These are phyloP conservation scores for Nesogale talazaci DNA, from an alignment of 2,113 vertebrate species.

Conservation along the genomic window DNA sequence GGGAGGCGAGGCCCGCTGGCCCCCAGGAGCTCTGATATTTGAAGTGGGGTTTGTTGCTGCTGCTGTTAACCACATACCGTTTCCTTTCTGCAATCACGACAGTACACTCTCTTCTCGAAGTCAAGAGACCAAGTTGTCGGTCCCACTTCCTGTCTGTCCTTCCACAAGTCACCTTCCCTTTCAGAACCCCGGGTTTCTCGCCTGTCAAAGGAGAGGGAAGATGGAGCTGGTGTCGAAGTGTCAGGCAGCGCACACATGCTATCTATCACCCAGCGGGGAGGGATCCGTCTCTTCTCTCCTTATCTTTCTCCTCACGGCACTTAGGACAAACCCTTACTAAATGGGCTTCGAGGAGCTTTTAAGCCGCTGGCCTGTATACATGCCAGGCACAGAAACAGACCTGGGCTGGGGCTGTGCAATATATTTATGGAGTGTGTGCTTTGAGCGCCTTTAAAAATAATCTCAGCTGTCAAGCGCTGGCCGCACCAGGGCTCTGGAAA, in stretches of 20 bases:
- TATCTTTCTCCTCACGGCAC: constrained; percentile 2
- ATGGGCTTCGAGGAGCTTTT: constrained; percentile 50
- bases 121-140: neutral
- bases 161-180: neutral
- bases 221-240: neutral
- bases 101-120: constrained; percentile 18
- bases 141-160: neutral
- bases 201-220: neutral
- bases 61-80: neutral
- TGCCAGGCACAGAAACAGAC: neutral
- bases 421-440: constrained; percentile 30
- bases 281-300: neutral
- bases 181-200: constrained; percentile 3
- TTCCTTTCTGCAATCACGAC: constrained; percentile 10
- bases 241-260: neutral
- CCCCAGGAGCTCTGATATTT: neutral
- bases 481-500: constrained; percentile 16
- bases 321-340: constrained; percentile 37
- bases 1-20: too few species aligned
- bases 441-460: constrained; percentile 50
- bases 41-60: neutral
- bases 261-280: neutral
- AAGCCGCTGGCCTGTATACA: neutral
- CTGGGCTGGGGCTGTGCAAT: neutral
- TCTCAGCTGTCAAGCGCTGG: constrained; percentile 58